Base-by-base conservation (phyloP, 1,140 invertebrate species). In the Drosophila leontia region DNA sequence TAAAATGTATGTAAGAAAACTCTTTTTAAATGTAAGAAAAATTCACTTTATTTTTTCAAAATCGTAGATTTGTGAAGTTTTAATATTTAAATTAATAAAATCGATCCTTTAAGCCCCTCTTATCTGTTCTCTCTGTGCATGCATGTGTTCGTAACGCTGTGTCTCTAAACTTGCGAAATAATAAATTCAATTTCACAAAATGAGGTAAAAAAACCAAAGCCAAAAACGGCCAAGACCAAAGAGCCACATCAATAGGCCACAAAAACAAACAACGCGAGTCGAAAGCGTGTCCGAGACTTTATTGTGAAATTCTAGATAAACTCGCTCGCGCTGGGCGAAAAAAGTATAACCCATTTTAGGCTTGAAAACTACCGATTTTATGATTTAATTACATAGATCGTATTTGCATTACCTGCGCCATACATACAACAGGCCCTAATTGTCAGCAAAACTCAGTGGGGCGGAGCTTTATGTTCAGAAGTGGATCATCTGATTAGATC, bases 181-280 rank as follows among this genome's bases (percentile, higher is more conserved):
- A 88, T 87, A 88, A 87, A 80, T 88, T 80, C 77, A 87, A 88
- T 87, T 87, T 87, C 84, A 87, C 83, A 88, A 88, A 72, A 80
- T 67, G 48, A 76, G 58, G 42, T 50, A 86, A 78, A 55, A 19
- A 69, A 63, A 41, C 57, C 37, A 34, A 55, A 83, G 13, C 47
- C 64, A 62, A 68, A 71, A 61, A 64, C 56, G 80, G 59, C 65
- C 75, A 75, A 75, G 42, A 51, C 61, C 80, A 59, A 80, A 61
- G 47, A 58, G 26, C 35, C 42, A 72, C 26, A 63, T 53, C 34
- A 55, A 23, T 55, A 12, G 51, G 51, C 37, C 29, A 60, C 26
- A 29, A 29, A 29, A 53, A 61, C 51, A 60, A 44, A 35, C 65
- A 64, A 69, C 37, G 34, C 56, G 42, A 81, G 50, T 67, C 56